Conservation (phyloP, 2,888 invertebrate genomes). For the Polietes domitor region DNA sequence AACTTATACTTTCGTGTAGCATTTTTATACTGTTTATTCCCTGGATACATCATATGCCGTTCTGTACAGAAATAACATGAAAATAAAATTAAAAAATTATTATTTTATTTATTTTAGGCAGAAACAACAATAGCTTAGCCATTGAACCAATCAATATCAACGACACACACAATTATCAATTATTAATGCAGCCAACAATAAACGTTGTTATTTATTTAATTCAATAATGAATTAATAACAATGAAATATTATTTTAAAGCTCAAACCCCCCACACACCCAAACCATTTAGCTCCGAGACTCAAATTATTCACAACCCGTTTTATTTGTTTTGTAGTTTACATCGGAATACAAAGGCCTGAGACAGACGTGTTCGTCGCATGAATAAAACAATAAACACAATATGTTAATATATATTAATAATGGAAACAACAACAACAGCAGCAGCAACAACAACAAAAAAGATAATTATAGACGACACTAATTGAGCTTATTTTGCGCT, state of each 20-base stretch:
- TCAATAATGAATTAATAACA: background rate
- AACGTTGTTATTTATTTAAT: background rate
- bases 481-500: conserved; percentile 65
- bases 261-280: background rate
- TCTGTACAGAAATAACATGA: too few species aligned
- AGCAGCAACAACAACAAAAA: conserved; percentile 24
- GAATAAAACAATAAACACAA: conserved; percentile 13
- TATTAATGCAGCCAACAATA: background rate
- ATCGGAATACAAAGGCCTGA: background rate
- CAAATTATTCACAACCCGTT: background rate
- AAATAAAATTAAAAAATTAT: too few species aligned
- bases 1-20: too few species aligned
- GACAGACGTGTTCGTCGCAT: background rate
- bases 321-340: background rate
- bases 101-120: too few species aligned
- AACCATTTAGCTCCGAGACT: background rate
- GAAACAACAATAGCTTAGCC: too few species aligned
- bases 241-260: background rate
- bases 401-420: conserved; percentile 23
- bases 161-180: background rate
- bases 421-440: background rate
- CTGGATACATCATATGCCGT: too few species aligned
- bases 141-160: background rate
- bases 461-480: conserved; percentile 62
- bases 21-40: too few species aligned